Conservation (phyloP, 37 sponge, comb jelly and placozoan species). For the Dysidea cf. avara region DNA sequence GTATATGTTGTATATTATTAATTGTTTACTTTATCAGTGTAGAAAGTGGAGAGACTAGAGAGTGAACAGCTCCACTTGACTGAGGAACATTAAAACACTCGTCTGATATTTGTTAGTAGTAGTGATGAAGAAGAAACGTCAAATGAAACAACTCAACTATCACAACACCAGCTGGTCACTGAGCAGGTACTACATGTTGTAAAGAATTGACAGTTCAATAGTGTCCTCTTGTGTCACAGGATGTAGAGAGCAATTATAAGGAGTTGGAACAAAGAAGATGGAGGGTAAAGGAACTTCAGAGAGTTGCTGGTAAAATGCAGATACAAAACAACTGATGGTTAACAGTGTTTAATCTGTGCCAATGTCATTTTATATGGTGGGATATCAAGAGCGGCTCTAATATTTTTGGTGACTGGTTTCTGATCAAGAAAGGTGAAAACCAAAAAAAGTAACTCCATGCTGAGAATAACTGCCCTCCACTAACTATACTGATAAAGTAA, state of each 20-base stretch:
- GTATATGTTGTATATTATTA: not conserved
- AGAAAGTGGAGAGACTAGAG: slow-evolving; percentile 69
- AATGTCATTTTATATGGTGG: too few relatives aligned
- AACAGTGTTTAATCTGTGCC: too few relatives aligned
- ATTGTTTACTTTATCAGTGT: not conserved
- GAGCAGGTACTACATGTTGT: not conserved
- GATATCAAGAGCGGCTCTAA: too few relatives aligned
- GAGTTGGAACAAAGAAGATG: slow-evolving; percentile 62
- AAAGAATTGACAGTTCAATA: not conserved
- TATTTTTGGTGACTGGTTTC: too few relatives aligned
- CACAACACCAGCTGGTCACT: not conserved
- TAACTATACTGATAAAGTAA: too few relatives aligned
- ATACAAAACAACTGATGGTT: slow-evolving; percentile 69
- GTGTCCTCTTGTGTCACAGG: not conserved
- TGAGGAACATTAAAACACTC: slow-evolving; percentile 34
- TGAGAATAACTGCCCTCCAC: too few relatives aligned
- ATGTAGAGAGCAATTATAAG: slow-evolving; percentile 17
- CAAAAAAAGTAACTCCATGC: too few relatives aligned
- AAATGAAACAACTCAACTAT: not conserved
- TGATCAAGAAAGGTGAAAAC: too few relatives aligned
- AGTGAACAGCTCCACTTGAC: slow-evolving; percentile 34
- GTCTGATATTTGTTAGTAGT: slow-evolving; percentile 69
- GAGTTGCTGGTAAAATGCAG: slow-evolving; percentile 43
- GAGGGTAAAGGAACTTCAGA: slow-evolving; percentile 40
- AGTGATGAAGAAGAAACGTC: slow-evolving; percentile 6